Evolutionary conservation across 2,888 invertebrate species (phyloP).

Genomic region (Phragmatobia fuliginosa): DNA sequence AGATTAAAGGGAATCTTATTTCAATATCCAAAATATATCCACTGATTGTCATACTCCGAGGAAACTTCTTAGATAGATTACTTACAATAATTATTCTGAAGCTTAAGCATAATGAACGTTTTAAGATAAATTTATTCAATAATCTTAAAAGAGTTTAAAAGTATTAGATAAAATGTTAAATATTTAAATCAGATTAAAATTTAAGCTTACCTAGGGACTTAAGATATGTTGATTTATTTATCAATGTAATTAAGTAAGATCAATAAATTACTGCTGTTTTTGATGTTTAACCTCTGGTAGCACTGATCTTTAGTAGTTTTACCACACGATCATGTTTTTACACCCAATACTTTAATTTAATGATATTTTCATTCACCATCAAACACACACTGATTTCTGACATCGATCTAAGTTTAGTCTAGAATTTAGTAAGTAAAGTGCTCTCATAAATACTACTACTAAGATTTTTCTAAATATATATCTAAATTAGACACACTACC

Average conservation of each 20-base stretch:
- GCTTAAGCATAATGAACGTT: background rate
- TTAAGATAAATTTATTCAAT: background rate
- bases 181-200: background rate
- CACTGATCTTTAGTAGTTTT: background rate
- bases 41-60: background rate
- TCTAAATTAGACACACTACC: too few relatives aligned
- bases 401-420: background rate
- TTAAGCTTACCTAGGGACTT: background rate
- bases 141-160: background rate
- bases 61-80: background rate
- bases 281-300: background rate
- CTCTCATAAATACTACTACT: background rate
- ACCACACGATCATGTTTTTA: accelerated
- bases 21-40: background rate
- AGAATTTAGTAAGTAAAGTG: too few relatives aligned
- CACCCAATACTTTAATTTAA: background rate
- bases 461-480: background rate
- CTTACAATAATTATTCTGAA: background rate
- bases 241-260: background rate
- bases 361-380: background rate
- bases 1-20: too few relatives aligned
- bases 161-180: background rate
- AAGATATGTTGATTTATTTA: background rate
- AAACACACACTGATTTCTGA: background rate
- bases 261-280: background rate